Percentiles rank a stretch among this genome's conserved stretches.
These are phyloP conservation scores for Petrosia ficiformis DNA, from an alignment of 37 sponge, comb jelly and placozoan species.

Conservation along the genomic window DNA sequence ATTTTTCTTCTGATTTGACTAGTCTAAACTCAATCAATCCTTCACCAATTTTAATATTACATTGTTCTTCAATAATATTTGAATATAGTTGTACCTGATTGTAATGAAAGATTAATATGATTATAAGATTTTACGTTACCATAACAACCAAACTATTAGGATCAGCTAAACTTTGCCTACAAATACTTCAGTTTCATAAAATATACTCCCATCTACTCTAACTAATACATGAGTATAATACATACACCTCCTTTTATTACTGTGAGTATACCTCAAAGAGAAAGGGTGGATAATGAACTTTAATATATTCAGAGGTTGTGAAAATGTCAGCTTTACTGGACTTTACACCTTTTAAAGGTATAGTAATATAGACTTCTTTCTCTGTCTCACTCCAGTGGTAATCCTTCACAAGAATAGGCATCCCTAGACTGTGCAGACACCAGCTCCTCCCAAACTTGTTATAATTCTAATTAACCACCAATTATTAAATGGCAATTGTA, in stretches of 20 bases:
- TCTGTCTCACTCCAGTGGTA: conserved; percentile 89
- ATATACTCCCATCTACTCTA: too few relatives aligned
- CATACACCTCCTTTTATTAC: too few relatives aligned
- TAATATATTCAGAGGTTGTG: conserved; percentile 75
- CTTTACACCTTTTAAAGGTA: conserved; percentile 88
- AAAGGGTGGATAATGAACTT: conserved; percentile 86
- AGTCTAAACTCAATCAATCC: conserved; percentile 66
- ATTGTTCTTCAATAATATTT: conserved; percentile 53
- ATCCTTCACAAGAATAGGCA: conserved; percentile 92
- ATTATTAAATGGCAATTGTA: too few relatives aligned
- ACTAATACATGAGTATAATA: too few relatives aligned
- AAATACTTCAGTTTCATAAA: too few relatives aligned
- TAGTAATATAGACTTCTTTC: conserved; percentile 42
- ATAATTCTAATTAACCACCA: too few relatives aligned
- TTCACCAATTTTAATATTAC: conserved; percentile 63
- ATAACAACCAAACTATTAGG: too few relatives aligned
- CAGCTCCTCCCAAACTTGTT: background rate
- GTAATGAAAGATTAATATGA: too few relatives aligned
- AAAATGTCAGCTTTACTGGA: conserved; percentile 83
- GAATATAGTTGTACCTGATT: conserved; percentile 56
- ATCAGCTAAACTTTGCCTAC: too few relatives aligned
- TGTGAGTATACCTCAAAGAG: conserved; percentile 89
- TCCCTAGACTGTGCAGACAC: conserved; percentile 6
- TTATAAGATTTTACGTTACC: too few relatives aligned
- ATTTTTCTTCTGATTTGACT: conserved; percentile 25